Evolutionary conservation across 2,113 vertebrate genomes (phyloP).

Genomic region (Pygoscelis antarcticus): DNA sequence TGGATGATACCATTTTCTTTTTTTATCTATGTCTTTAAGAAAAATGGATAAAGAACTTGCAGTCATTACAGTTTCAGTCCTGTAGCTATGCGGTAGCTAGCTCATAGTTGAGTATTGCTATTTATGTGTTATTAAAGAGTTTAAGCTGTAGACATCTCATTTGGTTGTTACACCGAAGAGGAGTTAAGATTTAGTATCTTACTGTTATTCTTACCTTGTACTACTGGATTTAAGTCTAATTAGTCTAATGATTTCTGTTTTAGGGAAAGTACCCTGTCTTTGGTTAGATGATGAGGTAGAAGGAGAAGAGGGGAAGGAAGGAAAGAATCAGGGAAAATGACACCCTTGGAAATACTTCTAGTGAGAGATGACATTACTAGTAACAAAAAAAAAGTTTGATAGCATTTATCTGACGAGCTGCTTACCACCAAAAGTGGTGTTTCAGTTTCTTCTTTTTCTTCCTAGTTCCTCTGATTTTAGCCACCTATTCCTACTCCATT

Average conservation of each 20-base stretch:
- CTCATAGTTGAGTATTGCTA: not conserved
- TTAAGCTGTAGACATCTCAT: not conserved
- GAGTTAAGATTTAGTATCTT: not conserved
- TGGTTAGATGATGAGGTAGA: not conserved
- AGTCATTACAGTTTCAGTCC: not conserved
- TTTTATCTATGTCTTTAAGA: not conserved
- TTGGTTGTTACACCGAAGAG: not conserved
- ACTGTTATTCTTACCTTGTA: not conserved
- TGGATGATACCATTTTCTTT: not conserved
- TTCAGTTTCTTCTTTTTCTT: not conserved
- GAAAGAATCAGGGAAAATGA: not conserved
- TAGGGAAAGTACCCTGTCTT: not conserved
- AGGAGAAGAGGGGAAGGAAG: not conserved
- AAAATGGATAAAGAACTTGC: not conserved
- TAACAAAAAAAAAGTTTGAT: not conserved
- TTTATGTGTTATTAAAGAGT: not conserved
- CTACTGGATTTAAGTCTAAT: not conserved
- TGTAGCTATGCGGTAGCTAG: not conserved
- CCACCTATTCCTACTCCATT: not conserved
- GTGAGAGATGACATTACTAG: not conserved
- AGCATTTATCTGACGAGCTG: not conserved
- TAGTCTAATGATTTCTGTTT: not conserved
- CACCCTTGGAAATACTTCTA: not conserved
- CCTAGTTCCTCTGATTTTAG: not conserved
- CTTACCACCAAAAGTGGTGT: not conserved